Evolutionary conservation across 2,113 vertebrate species (phyloP).

Genomic region (Sciurus niger): DNA sequence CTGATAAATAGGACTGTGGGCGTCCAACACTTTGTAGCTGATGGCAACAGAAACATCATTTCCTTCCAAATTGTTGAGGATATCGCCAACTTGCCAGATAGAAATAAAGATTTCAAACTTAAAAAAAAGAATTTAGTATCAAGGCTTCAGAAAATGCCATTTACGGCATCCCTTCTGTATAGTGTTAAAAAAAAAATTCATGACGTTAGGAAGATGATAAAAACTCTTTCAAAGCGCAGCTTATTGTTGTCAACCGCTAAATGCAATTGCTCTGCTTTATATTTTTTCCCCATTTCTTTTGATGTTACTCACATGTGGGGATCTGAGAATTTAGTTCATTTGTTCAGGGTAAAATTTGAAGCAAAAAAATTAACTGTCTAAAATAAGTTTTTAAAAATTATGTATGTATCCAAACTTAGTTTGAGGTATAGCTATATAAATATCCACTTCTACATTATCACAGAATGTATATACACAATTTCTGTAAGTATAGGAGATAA

Average conservation of each 20-base stretch:
- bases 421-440: constrained; percentile 69
- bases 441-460: constrained; percentile 51
- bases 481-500: constrained; percentile 65
- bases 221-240: constrained; percentile 72
- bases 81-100: constrained; percentile 22
- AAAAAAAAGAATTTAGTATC: too few species aligned
- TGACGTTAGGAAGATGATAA: constrained; percentile 67
- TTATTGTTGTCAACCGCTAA: constrained; percentile 72
- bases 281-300: constrained; percentile 41
- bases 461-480: constrained; percentile 70
- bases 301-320: neutral
- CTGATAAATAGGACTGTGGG: constrained; percentile 33
- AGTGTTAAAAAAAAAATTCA: constrained; percentile 66
- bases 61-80: constrained; percentile 41
- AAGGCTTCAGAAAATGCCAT: too few species aligned
- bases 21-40: constrained; percentile 29
- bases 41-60: constrained; percentile 11
- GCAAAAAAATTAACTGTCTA: constrained; percentile 63
- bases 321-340: constrained; percentile 69
- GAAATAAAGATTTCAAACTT: constrained; percentile 61
- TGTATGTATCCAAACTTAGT: constrained; percentile 63
- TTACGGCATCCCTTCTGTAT: constrained; percentile 84
- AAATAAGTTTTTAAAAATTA: constrained; percentile 68
- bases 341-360: constrained; percentile 67
- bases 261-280: constrained; percentile 40